These are phyloP conservation scores for Meleagris gallopavo DNA, from an alignment of 2,113 vertebrate genomes.

Conservation along the genomic window DNA sequence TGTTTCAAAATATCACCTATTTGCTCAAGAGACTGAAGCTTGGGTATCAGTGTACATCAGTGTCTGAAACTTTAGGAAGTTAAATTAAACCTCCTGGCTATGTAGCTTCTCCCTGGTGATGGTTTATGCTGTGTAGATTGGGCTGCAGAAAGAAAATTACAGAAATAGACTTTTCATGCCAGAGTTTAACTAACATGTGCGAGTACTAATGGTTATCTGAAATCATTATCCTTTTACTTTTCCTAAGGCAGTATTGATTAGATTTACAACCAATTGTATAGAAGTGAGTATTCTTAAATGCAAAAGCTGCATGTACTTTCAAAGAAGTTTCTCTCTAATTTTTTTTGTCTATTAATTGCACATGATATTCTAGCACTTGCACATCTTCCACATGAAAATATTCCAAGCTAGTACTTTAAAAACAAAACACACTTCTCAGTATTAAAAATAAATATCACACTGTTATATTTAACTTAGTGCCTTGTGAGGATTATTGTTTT, in stretches of 20 bases:
- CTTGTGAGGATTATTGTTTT: constrained; percentile 27
- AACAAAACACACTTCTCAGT: constrained; percentile 19
- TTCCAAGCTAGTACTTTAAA: not conserved
- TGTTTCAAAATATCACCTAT: not conserved
- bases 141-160: not conserved
- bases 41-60: not conserved
- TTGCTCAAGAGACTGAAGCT: not conserved
- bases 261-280: not conserved
- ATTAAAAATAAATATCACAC: not conserved
- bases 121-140: not conserved
- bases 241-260: not conserved
- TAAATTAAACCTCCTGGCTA: not conserved
- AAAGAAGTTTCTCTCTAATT: not conserved
- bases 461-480: constrained; percentile 43
- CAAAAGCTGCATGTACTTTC: not conserved
- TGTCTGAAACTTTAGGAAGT: not conserved
- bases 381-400: not conserved
- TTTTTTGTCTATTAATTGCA: not conserved
- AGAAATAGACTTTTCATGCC: not conserved
- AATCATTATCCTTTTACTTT: not conserved
- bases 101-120: not conserved
- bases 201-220: not conserved
- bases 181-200: constrained; percentile 7
- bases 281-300: not conserved
- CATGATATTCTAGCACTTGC: not conserved